Base-by-base conservation (phyloP, 2,888 invertebrate species). In the Zaprionus bogoriensis region DNA sequence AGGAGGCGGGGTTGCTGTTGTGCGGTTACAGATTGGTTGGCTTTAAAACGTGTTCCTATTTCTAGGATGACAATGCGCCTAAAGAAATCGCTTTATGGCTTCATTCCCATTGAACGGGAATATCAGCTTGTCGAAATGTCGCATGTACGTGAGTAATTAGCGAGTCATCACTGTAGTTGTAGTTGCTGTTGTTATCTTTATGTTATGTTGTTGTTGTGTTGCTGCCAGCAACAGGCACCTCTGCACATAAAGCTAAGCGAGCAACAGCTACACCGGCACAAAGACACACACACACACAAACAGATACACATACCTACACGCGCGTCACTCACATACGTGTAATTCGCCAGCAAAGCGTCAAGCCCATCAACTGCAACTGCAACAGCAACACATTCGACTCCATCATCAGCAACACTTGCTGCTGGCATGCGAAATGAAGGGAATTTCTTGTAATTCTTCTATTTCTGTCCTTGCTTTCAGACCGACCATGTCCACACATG, bases 81-180 rank as follows among this genome's bases (percentile, higher is more conserved):
- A 63, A 84, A 89, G 84, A 88, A 88, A 78, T 88, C 88, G 53
- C 88, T 89, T 74, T 88, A 86, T 74, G 88, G 88, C 80, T 84
- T 88, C 67, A 88, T 88, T 72, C 88, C 88, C 63, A 86, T 89
- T 77, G 84, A 87, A 73, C 82, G 84, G 57, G 89, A 88, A 75
- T 87, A 87, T 68, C 88, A 87, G 78, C 74, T 88, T 67, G 74
- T 86, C 78, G 87, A 88, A 88, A 77, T 88, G 85, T 74, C 74
- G 65, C 82, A 86, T 71, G 88, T 89, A 84, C 82, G 82, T 88
- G 80, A 82, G 88, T 86, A 81, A 74, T 67, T 74, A 66, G 39
- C 42, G 55, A 63, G 32, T 57, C 45, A 32, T 45, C 65, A 44
- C 64, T 62, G 41, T 65, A 67, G 19, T 27, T 32, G 42, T 57